Base-by-base conservation (phyloP, 2,113 vertebrate genomes). In the Notarius lentiginosus region DNA sequence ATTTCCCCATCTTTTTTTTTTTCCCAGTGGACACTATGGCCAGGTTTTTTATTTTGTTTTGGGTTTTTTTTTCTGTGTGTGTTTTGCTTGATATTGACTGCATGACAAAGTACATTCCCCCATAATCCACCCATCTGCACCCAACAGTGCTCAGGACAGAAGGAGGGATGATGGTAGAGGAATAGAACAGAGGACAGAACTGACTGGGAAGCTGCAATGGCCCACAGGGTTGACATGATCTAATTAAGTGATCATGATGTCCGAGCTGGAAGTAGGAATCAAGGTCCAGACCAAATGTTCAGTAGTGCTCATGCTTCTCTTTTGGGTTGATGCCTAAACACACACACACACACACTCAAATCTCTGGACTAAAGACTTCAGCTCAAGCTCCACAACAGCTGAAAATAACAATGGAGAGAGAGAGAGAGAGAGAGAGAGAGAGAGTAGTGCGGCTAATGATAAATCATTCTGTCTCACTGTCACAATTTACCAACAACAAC, bases 161-260 rank as follows among this genome's bases (percentile, higher is more conserved):
- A 83, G 77, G 77, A 85, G 68, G 85, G 73, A 87, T 89, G 75
- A 84, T 22, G 55, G 30, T 17, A 60, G 77, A 86, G 47, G 66
- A 76, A 22, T 17, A 66, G 30, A 84, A 72, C 24, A 82, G 82
- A 72, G 72, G 80, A 83, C 75, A 49, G 75, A 30, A 65, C 77
- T 82, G 79, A 72, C 76, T 41, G 56, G 80, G 81, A 75, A 87
- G 17, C 49, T 60, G 75, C 58, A 70, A 61, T 82, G 82, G 75
- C 86, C 73, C 24, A 58, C 88, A 41, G 79, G 77, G 88, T 68
- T 75, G 82, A 73, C 84, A 79, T 80, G 76, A 87, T 91, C 80
- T 88, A 90, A 92, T 91, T 90, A 90, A 79, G 83, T 84, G 65
- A 89, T 89, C 84, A 86, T 84, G 87, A 79, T 89, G 88, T 86